Evolutionary conservation across 2,113 vertebrate genomes (phyloP).

Genomic region (Takifugu flavidus): DNA sequence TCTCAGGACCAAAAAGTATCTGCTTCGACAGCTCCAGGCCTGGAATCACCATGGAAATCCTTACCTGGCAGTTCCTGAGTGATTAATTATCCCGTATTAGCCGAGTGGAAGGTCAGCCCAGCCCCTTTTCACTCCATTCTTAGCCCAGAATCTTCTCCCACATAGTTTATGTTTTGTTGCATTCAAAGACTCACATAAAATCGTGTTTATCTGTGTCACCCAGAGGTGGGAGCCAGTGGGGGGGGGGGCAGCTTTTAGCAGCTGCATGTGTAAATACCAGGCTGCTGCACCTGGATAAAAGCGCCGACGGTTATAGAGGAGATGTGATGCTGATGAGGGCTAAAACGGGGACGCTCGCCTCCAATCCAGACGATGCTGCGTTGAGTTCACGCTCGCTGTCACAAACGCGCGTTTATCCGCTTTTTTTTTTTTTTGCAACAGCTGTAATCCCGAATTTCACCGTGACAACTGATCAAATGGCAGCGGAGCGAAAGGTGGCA

Average conservation of each 20-base stretch:
- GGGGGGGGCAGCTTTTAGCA: slow-evolving; percentile 71
- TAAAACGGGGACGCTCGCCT: slow-evolving; percentile 30
- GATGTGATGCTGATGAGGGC: slow-evolving; percentile 19
- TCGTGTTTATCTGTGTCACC: slow-evolving; percentile 61
- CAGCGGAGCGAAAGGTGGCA: too few relatives aligned
- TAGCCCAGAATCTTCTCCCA: not conserved
- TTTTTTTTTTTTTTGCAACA: too few relatives aligned
- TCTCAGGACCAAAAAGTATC: too few relatives aligned
- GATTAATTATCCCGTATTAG: slow-evolving; percentile 41
- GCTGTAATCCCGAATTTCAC: too few relatives aligned
- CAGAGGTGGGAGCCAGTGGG: slow-evolving; percentile 59
- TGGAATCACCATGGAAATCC: slow-evolving; percentile 36
- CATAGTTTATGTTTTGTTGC: slow-evolving; percentile 4
- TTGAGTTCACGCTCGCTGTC: too few relatives aligned
- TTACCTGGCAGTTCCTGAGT: slow-evolving; percentile 12
- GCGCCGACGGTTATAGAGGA: slow-evolving; percentile 36
- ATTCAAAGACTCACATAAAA: slow-evolving; percentile 5
- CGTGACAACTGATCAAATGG: too few relatives aligned
- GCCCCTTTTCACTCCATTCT: too few relatives aligned
- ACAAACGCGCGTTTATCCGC: too few relatives aligned
- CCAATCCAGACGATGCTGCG: not conserved
- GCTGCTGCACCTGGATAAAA: slow-evolving; percentile 49
- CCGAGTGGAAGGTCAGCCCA: slow-evolving; percentile 38
- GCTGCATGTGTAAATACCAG: slow-evolving; percentile 50
- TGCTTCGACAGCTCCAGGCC: slow-evolving; percentile 33